Conservation (phyloP, 1,140 invertebrate genomes). For the Tetragnatha versicolor region DNA sequence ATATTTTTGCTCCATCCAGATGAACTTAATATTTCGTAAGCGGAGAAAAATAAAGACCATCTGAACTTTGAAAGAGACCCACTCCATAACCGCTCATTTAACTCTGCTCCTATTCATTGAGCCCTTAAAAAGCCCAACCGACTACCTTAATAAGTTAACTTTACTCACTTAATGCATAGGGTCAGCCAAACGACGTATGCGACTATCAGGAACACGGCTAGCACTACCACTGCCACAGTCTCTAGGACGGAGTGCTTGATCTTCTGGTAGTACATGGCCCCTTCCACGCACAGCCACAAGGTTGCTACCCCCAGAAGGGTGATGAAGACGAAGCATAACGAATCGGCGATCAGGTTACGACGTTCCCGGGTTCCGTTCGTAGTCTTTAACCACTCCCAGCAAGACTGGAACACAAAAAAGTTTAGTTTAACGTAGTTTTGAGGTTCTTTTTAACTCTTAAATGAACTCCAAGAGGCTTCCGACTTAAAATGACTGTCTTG, state of each 20-base stretch:
- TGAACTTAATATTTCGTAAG: too few species aligned
- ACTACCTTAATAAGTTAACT: not conserved
- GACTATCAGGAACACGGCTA: slow-evolving; percentile 21
- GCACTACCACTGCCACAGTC: slow-evolving; percentile 10
- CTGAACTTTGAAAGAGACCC: not conserved
- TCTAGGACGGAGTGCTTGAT: slow-evolving; percentile 29
- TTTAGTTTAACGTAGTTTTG: not conserved
- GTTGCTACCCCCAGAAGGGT: slow-evolving; percentile 30
- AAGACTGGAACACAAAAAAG: not conserved
- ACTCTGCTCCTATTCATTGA: not conserved
- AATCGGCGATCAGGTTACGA: slow-evolving; percentile 17
- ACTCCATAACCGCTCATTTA: not conserved
- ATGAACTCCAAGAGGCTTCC: not conserved
- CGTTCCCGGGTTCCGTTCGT: not conserved
- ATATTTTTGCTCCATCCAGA: too few species aligned
- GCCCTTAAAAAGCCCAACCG: not conserved
- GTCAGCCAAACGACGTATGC: slow-evolving; percentile 36
- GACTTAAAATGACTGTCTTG: not conserved
- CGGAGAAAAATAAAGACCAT: too few species aligned
- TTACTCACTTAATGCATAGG: slow-evolving; percentile 1
- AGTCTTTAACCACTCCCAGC: slow-evolving; percentile 27
- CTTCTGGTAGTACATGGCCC: slow-evolving; percentile 30
- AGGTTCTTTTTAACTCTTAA: not conserved
- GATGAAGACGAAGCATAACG: slow-evolving; percentile 22
- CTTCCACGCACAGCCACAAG: slow-evolving; percentile 39